These are phyloP conservation scores for Echinops telfairi DNA, from an alignment of 2,113 vertebrate genomes.

Conservation along the genomic window DNA sequence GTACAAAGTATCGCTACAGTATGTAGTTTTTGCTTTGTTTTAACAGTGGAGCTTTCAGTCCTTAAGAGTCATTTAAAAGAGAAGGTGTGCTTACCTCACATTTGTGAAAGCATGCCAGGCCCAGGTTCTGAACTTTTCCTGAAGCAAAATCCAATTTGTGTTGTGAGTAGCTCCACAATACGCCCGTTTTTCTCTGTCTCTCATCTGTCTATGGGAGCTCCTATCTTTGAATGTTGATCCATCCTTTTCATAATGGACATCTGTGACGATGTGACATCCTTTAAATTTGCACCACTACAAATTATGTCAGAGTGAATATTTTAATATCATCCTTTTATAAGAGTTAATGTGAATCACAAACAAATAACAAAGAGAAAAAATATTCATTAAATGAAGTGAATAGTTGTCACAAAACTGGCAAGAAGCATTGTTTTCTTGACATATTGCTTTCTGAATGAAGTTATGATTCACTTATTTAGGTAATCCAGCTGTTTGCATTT, in stretches of 20 bases:
- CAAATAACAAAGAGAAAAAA: not conserved
- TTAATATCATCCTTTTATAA: not conserved
- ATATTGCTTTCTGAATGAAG: not conserved
- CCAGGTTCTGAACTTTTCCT: not conserved
- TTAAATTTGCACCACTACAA: not conserved
- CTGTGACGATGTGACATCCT: not conserved
- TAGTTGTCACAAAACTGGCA: not conserved
- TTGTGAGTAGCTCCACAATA: not conserved
- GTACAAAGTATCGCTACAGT: no score
- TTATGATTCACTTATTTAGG: not conserved
- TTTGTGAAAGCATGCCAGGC: not conserved
- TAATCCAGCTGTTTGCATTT: not conserved
- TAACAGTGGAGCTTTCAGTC: no score
- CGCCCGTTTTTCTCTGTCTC: not conserved
- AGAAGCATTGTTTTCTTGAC: not conserved
- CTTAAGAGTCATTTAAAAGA: not conserved
- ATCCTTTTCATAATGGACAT: not conserved
- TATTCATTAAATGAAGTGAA: not conserved
- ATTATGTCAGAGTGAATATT: not conserved
- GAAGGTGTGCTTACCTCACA: not conserved
- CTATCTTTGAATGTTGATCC: not conserved
- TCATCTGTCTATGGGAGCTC: not conserved
- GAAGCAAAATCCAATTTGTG: not conserved
- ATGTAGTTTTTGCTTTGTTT: no score
- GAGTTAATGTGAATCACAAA: not conserved